Conservation (phyloP, 2,888 invertebrate species). For the Folsomia manolachei region DNA sequence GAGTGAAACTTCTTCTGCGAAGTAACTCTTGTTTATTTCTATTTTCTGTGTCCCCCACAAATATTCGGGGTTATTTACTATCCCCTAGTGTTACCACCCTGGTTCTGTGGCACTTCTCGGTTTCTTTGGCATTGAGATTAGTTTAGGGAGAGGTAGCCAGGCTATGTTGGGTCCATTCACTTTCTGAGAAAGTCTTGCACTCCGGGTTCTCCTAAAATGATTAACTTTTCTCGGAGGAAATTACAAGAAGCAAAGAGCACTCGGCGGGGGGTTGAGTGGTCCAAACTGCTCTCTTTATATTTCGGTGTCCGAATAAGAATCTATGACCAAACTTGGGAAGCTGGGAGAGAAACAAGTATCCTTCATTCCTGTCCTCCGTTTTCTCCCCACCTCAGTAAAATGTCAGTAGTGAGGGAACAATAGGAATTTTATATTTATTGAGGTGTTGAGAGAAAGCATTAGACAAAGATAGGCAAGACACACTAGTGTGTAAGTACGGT, state of each 20-base stretch:
- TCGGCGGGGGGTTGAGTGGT: constrained; percentile 31
- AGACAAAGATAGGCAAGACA: neutral
- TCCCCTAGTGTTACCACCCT: neutral
- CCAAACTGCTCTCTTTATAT: constrained; percentile 5
- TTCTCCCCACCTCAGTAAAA: neutral
- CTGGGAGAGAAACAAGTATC: neutral
- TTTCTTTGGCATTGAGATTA: neutral
- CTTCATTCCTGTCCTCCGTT: neutral
- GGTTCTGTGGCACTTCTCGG: neutral
- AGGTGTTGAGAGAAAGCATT: constrained; percentile 13
- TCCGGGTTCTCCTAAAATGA: constrained; percentile 24
- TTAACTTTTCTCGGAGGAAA: constrained; percentile 35
- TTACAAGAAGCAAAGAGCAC: constrained; percentile 27
- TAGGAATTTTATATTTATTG: constrained; percentile 23
- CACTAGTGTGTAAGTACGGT: too few species aligned
- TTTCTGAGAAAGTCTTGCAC: too few species aligned
- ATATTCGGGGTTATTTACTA: neutral
- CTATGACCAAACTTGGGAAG: too few species aligned
- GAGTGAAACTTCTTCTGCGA: too few species aligned
- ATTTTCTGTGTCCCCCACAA: too few species aligned
- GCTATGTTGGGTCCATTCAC: neutral
- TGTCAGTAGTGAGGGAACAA: constrained; percentile 12
- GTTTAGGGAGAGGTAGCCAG: neutral
- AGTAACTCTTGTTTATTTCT: too few species aligned
- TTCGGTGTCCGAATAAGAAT: too few species aligned